phyloP scores from a whole-genome alignment of 2,888 invertebrate species.

The Synanthedon vespiformis region DNA sequence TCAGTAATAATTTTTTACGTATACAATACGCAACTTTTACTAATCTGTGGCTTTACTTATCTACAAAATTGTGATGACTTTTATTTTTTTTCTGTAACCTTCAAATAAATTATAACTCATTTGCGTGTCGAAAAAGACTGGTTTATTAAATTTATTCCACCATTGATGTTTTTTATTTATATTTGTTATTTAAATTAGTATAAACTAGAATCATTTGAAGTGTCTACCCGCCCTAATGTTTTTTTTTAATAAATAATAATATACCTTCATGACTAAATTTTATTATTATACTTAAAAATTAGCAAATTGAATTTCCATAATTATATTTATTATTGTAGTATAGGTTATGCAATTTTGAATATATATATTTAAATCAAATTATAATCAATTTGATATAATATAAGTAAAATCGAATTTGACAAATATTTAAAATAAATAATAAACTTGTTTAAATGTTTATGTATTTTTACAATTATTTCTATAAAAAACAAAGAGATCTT shows the following conservation, averaged over 20 bases:
- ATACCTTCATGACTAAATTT: not conserved
- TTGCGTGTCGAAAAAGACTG: not conserved
- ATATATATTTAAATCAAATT: no score
- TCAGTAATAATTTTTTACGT: not conserved
- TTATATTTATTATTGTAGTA: no score
- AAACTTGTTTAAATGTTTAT: no score
- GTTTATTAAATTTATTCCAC: not conserved
- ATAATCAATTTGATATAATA: no score
- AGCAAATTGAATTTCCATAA: no score
- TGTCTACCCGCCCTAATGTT: not conserved
- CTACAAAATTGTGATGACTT: not conserved
- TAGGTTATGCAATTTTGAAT: no score
- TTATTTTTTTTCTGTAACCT: not conserved
- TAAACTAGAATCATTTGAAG: not conserved
- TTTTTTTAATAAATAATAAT: not conserved
- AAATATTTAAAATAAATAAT: no score
- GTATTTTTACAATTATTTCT: no score
- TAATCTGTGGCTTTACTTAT: not conserved
- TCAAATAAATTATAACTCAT: not conserved
- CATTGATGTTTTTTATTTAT: not conserved
- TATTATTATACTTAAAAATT: not conserved
- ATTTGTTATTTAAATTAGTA: not conserved
- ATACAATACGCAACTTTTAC: no score
- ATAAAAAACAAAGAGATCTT: no score
- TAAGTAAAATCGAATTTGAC: no score